phyloP scores from a whole-genome alignment of 1,140 invertebrate genomes.

The Lepidostoma basale region DNA sequence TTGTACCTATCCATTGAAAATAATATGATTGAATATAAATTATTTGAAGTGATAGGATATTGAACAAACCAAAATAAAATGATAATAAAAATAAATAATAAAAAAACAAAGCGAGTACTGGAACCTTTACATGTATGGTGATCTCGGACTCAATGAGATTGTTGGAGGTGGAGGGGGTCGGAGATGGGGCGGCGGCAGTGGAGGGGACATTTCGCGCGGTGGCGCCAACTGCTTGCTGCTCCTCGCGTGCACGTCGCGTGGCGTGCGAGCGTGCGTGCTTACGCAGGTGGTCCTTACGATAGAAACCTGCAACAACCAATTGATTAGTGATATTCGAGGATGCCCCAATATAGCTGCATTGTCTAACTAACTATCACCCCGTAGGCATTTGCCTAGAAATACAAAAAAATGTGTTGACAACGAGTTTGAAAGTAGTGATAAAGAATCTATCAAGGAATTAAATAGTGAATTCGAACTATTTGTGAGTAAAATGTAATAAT shows the following conservation, averaged over 20 bases:
- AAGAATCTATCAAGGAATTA: too few species aligned
- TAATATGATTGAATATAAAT: not conserved
- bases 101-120: not conserved
- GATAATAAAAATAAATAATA: conserved; percentile 21
- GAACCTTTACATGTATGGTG: conserved; percentile 61
- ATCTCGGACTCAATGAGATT: conserved; percentile 56
- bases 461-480: too few species aligned
- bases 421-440: too few species aligned
- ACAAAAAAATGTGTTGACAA: too few species aligned
- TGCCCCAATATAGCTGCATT: too few species aligned
- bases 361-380: too few species aligned
- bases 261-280: conserved; percentile 79
- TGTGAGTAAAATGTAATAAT: too few species aligned
- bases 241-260: conserved; percentile 72
- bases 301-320: conserved; percentile 65
- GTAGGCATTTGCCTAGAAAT: too few species aligned
- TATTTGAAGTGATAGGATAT: too few species aligned
- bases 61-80: not conserved
- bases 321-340: too few species aligned
- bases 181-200: conserved; percentile 46
- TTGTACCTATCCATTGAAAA: too few species aligned
- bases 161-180: conserved; percentile 28
- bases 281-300: conserved; percentile 80
- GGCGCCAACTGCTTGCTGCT: conserved; percentile 50
- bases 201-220: conserved; percentile 45